phyloP scores from a whole-genome alignment of 2,797 vertebrate species.

The Sebastes diaconus region DNA sequence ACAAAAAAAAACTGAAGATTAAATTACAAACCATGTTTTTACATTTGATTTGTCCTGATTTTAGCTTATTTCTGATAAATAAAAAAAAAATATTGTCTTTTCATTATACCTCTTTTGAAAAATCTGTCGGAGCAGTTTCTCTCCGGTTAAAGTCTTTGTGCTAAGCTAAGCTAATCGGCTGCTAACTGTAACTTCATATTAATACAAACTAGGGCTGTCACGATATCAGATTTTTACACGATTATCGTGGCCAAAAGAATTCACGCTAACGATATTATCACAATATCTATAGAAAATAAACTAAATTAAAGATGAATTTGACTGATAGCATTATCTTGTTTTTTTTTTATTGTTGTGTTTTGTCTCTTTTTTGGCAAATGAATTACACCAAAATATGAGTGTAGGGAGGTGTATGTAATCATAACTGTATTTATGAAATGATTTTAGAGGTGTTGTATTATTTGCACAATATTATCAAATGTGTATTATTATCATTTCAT shows the following conservation, averaged over 20 bases:
- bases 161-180: background rate
- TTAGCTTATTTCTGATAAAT: background rate
- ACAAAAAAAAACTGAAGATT: accelerated
- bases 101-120: background rate
- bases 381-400: background rate
- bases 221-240: background rate
- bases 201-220: background rate
- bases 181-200: background rate
- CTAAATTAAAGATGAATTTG: too few relatives aligned
- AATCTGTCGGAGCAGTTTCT: background rate
- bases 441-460: too few relatives aligned
- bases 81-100: background rate
- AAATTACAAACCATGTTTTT: background rate
- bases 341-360: background rate
- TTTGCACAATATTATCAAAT: too few relatives aligned
- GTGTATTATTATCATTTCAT: too few relatives aligned
- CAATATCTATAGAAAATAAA: too few relatives aligned
- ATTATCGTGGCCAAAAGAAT: background rate
- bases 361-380: background rate
- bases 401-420: background rate
- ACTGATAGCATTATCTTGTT: too few relatives aligned
- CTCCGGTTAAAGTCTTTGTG: background rate
- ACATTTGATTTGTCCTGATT: background rate
- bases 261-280: background rate
- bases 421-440: too few relatives aligned